Percentiles rank a stretch among this genome's conserved stretches.
These are phyloP conservation scores for Elmis aenea DNA, from an alignment of 2,888 invertebrate species.

Conservation along the genomic window DNA sequence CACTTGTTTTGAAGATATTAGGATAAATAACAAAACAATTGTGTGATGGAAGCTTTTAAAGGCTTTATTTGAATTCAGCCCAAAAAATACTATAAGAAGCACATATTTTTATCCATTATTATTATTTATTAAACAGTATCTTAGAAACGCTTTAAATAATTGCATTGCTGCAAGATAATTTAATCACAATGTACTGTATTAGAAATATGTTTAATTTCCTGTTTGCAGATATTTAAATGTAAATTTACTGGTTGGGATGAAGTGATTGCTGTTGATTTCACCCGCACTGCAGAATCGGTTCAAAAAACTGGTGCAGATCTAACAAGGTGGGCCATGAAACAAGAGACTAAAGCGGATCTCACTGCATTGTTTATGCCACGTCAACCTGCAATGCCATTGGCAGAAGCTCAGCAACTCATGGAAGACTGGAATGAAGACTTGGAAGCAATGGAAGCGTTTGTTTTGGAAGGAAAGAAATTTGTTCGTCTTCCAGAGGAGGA, in stretches of 20 bases:
- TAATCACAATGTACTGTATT: not conserved
- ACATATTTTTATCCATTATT: too few relatives aligned
- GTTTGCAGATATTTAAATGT: conserved; percentile 81
- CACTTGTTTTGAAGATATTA: too few relatives aligned
- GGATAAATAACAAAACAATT: too few relatives aligned
- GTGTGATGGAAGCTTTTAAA: too few relatives aligned
- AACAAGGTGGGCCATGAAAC: conserved; percentile 83
- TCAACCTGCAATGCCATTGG: conserved; percentile 78
- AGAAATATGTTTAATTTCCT: not conserved
- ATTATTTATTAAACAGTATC: too few relatives aligned
- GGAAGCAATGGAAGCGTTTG: conserved; percentile 96
- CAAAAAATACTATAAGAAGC: too few relatives aligned
- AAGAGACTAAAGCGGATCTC: conserved; percentile 90
- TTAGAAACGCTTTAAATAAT: too few relatives aligned
- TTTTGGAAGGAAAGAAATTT: conserved; percentile 94
- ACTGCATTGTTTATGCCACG: conserved; percentile 93
- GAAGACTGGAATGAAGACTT: conserved; percentile 98
- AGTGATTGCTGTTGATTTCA: conserved; percentile 98
- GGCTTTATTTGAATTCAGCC: too few relatives aligned
- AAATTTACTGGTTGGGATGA: conserved; percentile 99
- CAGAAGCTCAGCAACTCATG: conserved; percentile 82
- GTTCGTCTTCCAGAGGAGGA: conserved; percentile 95
- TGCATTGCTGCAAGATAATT: too few relatives aligned
- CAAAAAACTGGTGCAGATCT: conserved; percentile 94
- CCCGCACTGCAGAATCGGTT: conserved; percentile 95